Conservation (phyloP, 1,140 invertebrate genomes). For the Eupeodes corollae region DNA sequence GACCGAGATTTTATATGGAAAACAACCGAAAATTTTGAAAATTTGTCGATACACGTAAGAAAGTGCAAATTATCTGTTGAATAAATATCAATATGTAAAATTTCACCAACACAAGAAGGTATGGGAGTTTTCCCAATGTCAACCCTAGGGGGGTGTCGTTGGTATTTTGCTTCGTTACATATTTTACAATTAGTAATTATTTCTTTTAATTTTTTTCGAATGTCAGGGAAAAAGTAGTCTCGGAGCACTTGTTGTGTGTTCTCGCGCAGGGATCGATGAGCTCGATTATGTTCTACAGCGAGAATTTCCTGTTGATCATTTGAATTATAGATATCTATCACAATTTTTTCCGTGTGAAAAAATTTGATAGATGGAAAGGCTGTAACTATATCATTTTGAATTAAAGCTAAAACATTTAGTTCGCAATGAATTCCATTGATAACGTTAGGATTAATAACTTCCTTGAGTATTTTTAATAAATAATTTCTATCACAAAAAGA, state of each 20-base stretch:
- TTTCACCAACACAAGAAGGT: too few relatives aligned
- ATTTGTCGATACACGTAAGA: slow-evolving; percentile 7
- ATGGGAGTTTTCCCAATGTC: slow-evolving; percentile 6
- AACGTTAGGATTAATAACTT: too few relatives aligned
- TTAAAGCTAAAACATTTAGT: not conserved
- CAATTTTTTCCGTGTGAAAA: not conserved
- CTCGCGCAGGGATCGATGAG: too few relatives aligned
- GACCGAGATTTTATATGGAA: slow-evolving; percentile 9
- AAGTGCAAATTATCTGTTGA: too few relatives aligned
- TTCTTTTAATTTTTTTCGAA: not conserved
- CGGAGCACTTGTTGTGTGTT: too few relatives aligned
- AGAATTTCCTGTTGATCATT: not conserved
- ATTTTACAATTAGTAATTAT: not conserved
- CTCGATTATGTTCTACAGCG: too few relatives aligned
- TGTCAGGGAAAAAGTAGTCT: too few relatives aligned
- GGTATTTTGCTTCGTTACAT: slow-evolving; percentile 8
- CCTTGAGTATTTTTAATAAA: too few relatives aligned
- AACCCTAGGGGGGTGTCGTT: slow-evolving; percentile 10
- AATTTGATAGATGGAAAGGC: not conserved
- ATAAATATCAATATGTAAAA: too few relatives aligned
- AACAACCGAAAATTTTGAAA: slow-evolving; percentile 9
- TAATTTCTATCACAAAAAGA: too few relatives aligned
- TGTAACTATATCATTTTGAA: not conserved
- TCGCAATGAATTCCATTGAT: not conserved
- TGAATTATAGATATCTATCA: not conserved